Evolutionary conservation across 1,140 invertebrate species (phyloP), one percentile per base, ranked within the genome.

Genomic region (Scaptomyza graminum): DNA sequence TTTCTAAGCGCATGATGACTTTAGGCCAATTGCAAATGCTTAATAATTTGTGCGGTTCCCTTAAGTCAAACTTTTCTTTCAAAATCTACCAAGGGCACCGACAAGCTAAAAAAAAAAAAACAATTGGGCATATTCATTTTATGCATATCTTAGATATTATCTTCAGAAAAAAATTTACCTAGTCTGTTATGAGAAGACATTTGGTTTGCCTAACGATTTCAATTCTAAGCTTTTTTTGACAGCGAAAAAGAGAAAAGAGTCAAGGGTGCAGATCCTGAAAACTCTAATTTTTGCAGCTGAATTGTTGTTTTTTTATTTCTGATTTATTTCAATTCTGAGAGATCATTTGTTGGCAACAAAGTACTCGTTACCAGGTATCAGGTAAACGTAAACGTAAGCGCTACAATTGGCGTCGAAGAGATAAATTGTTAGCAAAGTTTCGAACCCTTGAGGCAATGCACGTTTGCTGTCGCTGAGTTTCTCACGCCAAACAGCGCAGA

Each of bases 401-500:
- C 67, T 59, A 71, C 68, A 77, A 70, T 81, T 68, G 76, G 76
- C 65, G 59, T 52, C 63, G 57, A 71, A 62, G 79, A 71, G 71
- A 87, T 87, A 87, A 87, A 87, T 87, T 88, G 83, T 66, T 70
- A 87, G 83, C 72, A 51, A 60, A 65, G 71, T 52, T 82, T 83
- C 51, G 59, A 65, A 66, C 70, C 83, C 84, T 69, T 82, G 63
- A 25, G 82, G 83, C 79, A 44, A 71, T 87, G 83, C 83, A 87
- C 83, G 83, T 89, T 87, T 12, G 12, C 79, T 76, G 78, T 62
- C 52, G 63, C 55, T 75, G 59, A 62, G 55, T 74, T 78, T 78
- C 76, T 78, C 76, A 78, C 76, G 76, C 66, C 73, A 77, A 62
- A 77, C 13, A 16, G 37, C 62, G 50, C 56, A 46, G 8, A 39